A percentile compares a stretch with the other conserved stretches of the same genome.
Conservation (phyloP, 2,113 vertebrate genomes). For the Willisornis vidua region DNA sequence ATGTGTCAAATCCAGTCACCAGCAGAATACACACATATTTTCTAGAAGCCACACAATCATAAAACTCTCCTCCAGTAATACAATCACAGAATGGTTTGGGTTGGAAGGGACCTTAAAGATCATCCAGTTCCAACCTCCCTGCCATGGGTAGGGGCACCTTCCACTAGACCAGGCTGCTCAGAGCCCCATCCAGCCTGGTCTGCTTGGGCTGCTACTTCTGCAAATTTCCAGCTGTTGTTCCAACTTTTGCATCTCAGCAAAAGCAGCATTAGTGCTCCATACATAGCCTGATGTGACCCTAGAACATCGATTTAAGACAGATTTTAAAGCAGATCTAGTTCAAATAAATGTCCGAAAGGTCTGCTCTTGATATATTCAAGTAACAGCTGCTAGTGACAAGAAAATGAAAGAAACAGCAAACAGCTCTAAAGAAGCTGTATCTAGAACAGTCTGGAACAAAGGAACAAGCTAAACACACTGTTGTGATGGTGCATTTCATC, state of each 20-base stretch:
- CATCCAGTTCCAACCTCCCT: fast-evolving
- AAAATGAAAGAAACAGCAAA: background rate
- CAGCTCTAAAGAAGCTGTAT: background rate
- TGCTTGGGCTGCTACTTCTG: background rate
- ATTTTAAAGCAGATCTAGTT: background rate
- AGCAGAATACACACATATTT: background rate
- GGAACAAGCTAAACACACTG: background rate
- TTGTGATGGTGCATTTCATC: background rate
- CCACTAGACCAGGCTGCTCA: background rate
- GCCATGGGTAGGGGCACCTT: background rate
- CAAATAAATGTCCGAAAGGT: background rate
- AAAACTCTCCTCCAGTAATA: background rate
- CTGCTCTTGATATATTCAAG: background rate
- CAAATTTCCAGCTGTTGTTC: background rate
- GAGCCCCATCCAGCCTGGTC: background rate
- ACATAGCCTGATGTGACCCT: background rate
- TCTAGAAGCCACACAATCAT: background rate
- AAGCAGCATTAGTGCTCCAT: background rate
- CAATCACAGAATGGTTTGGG: background rate
- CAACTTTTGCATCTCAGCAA: background rate
- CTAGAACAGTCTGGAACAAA: background rate
- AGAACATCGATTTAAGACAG: background rate
- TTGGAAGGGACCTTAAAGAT: background rate
- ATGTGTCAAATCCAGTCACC: background rate
- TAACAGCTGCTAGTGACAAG: background rate